Conservation (phyloP, 2,888 invertebrate species). For the Brachyptera putata region DNA sequence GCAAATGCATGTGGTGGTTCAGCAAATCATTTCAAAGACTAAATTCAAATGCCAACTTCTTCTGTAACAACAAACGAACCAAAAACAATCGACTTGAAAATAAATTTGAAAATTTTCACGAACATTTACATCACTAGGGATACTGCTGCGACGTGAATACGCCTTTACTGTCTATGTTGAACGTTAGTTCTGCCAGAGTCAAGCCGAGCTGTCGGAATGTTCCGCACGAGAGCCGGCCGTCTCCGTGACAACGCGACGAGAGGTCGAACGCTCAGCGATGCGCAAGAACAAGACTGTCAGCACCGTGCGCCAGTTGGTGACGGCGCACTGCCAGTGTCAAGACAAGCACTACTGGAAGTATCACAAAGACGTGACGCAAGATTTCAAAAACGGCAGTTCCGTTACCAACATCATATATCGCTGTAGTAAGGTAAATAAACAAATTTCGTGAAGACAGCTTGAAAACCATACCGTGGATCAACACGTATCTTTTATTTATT, state of each 20-base stretch:
- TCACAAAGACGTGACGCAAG: constrained; percentile 1
- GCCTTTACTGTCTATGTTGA: too few species aligned
- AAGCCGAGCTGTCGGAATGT: constrained; percentile 38
- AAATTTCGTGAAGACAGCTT: neutral
- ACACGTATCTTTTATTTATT: too few species aligned
- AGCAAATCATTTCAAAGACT: too few species aligned
- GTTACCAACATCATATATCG: constrained; percentile 43
- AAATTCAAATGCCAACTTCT: too few species aligned
- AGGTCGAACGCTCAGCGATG: neutral
- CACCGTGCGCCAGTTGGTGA: neutral
- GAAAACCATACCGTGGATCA: too few species aligned
- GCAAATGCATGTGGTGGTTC: too few species aligned
- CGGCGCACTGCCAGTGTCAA: constrained; percentile 43
- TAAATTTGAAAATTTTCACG: too few species aligned
- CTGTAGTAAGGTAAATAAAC: constrained; percentile 45
- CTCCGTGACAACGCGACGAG: constrained; percentile 40
- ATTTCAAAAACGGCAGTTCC: constrained; percentile 38
- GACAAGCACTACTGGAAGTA: constrained; percentile 52
- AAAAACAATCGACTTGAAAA: too few species aligned
- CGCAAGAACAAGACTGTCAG: neutral
- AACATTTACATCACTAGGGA: too few species aligned
- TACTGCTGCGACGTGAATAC: too few species aligned
- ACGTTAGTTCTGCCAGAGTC: constrained; percentile 53
- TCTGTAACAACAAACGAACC: too few species aligned
- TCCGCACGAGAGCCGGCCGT: constrained; percentile 43